Conservation (phyloP, 2,888 invertebrate genomes). For the Dolichomitus sp. region DNA sequence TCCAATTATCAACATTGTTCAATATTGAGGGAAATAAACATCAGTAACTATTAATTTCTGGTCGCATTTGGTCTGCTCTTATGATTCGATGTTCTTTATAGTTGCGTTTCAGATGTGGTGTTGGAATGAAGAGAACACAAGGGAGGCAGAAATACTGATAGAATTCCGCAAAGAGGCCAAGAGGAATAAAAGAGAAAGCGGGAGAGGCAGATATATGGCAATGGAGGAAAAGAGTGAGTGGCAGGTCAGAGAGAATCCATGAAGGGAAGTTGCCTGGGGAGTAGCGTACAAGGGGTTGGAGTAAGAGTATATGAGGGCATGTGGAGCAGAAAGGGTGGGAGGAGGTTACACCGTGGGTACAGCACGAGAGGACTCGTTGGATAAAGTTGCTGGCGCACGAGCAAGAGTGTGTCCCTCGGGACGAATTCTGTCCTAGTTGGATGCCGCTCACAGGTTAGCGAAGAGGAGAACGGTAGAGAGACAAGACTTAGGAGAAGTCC, state of each 20-base stretch:
- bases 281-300: slow-evolving; percentile 48
- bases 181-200: slow-evolving; percentile 27
- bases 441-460: slow-evolving; percentile 79
- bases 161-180: slow-evolving; percentile 41
- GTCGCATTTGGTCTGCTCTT: neutral
- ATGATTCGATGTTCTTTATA: neutral
- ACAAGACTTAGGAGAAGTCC: slow-evolving; percentile 56
- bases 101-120: neutral
- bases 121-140: neutral
- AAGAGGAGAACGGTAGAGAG: slow-evolving; percentile 51
- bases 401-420: slow-evolving; percentile 78
- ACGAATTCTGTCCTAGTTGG: slow-evolving; percentile 78
- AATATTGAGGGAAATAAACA: no score
- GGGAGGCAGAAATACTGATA: slow-evolving; percentile 13
- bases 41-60: neutral
- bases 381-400: slow-evolving; percentile 75
- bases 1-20: no score
- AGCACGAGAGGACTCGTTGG: slow-evolving; percentile 54
- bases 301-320: slow-evolving; percentile 38
- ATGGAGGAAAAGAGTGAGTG: slow-evolving; percentile 33
- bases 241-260: slow-evolving; percentile 49
- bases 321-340: slow-evolving; percentile 5
- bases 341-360: slow-evolving; percentile 57
- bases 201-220: slow-evolving; percentile 13
- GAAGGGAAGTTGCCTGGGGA: slow-evolving; percentile 54